These are phyloP conservation scores for Spilarctia lutea DNA, from an alignment of 2,888 invertebrate genomes.

Conservation along the genomic window DNA sequence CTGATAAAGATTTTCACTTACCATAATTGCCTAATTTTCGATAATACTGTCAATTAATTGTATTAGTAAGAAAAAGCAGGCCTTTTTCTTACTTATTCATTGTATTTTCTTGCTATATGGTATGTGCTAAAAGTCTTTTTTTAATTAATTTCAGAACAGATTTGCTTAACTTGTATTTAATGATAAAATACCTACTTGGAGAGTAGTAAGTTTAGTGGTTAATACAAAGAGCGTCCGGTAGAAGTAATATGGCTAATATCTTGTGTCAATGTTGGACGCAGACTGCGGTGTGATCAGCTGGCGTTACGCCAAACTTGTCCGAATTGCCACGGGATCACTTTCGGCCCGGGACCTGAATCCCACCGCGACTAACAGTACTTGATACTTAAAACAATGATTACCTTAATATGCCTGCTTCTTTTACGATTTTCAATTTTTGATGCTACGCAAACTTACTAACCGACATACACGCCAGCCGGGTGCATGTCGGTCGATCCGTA, in stretches of 20 bases:
- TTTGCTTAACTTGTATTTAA: no score
- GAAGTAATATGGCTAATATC: constrained; percentile 15
- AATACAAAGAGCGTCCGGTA: constrained; percentile 5
- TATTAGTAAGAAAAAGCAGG: no score
- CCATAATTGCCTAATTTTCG: no score
- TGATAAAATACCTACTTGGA: no score
- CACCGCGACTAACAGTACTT: constrained; percentile 21
- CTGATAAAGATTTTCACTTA: no score
- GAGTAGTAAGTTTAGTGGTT: not conserved
- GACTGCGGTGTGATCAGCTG: constrained; percentile 18
- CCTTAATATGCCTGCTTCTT: not conserved
- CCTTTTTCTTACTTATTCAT: no score
- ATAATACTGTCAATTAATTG: no score
- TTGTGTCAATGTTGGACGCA: constrained; percentile 16
- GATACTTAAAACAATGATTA: constrained; percentile 21
- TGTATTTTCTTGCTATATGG: no score
- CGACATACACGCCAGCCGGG: no score
- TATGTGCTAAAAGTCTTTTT: no score
- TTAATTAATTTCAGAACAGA: no score
- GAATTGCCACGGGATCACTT: constrained; percentile 30
- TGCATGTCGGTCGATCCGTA: no score
- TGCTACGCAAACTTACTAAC: not conserved
- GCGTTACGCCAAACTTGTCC: constrained; percentile 14
- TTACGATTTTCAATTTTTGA: not conserved
- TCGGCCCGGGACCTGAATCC: constrained; percentile 44